A percentile compares a stretch with the other conserved stretches of the same genome.
Evolutionary conservation across 2,888 invertebrate species (phyloP).

Genomic region (Stenolophus ochropezus): DNA sequence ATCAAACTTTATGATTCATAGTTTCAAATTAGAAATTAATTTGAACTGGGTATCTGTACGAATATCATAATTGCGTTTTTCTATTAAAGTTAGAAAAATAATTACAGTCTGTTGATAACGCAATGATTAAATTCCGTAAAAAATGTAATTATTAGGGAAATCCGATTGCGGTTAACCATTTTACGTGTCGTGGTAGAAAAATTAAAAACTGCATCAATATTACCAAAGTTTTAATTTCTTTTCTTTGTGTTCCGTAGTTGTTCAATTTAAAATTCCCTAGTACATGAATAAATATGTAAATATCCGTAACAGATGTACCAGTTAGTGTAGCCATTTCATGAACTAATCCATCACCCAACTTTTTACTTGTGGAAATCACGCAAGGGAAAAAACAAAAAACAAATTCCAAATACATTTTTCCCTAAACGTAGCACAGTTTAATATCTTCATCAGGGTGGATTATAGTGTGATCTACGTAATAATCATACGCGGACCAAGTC

Average conservation of each 20-base stretch:
- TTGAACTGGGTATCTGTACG: background rate
- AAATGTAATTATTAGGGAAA: background rate
- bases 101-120: background rate
- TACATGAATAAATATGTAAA: background rate
- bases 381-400: slow-evolving; percentile 16
- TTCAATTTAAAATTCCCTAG: slow-evolving; percentile 15
- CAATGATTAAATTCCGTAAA: background rate
- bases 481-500: slow-evolving; percentile 43
- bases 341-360: slow-evolving; percentile 29
- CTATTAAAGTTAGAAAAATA: background rate
- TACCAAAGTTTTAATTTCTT: background rate
- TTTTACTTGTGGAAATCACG: slow-evolving; percentile 16
- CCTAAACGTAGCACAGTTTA: slow-evolving; percentile 23
- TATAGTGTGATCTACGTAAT: slow-evolving; percentile 38
- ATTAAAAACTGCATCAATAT: background rate
- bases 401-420: slow-evolving; percentile 39
- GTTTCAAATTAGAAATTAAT: no score
- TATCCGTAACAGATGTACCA: slow-evolving; percentile 39
- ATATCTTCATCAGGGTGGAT: slow-evolving; percentile 26
- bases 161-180: slow-evolving; percentile 11
- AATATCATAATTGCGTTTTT: background rate
- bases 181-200: background rate
- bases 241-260: background rate
- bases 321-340: slow-evolving; percentile 19
- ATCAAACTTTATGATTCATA: no score